Evolutionary conservation across 2,113 vertebrate species (phyloP).

Genomic region (Holacanthus passer): DNA sequence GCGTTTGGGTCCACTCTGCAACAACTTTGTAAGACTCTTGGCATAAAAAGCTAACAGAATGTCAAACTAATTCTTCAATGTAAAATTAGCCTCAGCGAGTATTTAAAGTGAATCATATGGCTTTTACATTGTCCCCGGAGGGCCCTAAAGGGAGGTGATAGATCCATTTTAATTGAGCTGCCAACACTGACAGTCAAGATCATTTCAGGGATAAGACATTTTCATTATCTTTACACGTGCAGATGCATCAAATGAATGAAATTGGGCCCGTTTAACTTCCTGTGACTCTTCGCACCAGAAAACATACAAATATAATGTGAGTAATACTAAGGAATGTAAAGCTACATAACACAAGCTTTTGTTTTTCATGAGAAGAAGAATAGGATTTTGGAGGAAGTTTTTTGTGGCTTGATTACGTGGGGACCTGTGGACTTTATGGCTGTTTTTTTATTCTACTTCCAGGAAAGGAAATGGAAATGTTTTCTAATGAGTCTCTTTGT

Average conservation of each 20-base stretch:
- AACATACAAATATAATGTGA: not conserved
- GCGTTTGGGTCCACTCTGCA: too few species aligned
- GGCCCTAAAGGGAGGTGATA: constrained; percentile 32
- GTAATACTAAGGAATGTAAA: not conserved
- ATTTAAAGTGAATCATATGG: constrained; percentile 22
- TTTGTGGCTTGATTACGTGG: not conserved
- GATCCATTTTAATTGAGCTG: constrained; percentile 49
- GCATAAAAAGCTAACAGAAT: too few species aligned
- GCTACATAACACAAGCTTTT: not conserved
- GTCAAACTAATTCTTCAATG: not conserved
- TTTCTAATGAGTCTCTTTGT: constrained; percentile 48
- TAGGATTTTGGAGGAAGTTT: constrained; percentile 1
- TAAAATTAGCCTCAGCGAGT: not conserved
- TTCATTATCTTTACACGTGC: not conserved
- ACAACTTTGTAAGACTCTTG: too few species aligned
- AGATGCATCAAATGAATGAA: not conserved
- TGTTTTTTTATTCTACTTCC: constrained; percentile 7
- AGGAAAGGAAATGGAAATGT: constrained; percentile 38
- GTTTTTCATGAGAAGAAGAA: not conserved
- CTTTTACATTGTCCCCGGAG: constrained; percentile 10
- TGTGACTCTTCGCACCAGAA: not conserved
- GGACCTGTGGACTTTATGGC: not conserved
- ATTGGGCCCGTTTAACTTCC: not conserved
- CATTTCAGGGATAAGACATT: constrained; percentile 17
- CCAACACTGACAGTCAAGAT: constrained; percentile 35